Conservation (phyloP, 2,113 vertebrate genomes). For the Petroica traversi region DNA sequence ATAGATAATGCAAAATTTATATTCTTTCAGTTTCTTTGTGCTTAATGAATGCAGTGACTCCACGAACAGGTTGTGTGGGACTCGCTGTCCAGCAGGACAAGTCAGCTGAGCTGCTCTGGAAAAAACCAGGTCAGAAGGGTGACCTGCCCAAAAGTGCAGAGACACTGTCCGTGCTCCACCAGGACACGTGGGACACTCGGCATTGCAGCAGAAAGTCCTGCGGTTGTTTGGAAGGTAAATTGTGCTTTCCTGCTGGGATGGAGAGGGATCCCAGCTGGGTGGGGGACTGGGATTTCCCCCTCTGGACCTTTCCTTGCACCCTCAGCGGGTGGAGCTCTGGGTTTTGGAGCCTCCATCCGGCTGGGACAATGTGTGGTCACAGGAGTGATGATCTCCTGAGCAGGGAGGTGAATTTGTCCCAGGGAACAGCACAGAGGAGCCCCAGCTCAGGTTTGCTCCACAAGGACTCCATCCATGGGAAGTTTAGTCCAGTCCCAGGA, state of each 20-base stretch:
- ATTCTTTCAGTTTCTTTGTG: not conserved
- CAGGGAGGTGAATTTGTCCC: accelerated
- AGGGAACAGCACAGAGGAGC: not conserved
- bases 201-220: not conserved
- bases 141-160: not conserved
- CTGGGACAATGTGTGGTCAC: not conserved
- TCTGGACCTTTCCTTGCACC: not conserved
- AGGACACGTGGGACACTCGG: not conserved
- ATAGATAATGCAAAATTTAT: not conserved
- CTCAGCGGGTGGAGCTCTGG: not conserved
- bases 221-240: not conserved
- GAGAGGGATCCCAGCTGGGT: too few species aligned
- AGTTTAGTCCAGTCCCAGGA: not conserved
- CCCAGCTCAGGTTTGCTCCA: not conserved
- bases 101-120: not conserved
- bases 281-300: too few species aligned
- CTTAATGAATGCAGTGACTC: not conserved
- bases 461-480: not conserved
- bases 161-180: not conserved
- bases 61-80: not conserved
- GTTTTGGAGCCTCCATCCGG: accelerated
- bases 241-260: not conserved
- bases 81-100: not conserved
- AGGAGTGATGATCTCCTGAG: accelerated
- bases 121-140: not conserved